Evolutionary conservation across 1,140 invertebrate species (phyloP).

Genomic region (Teleopsis dalmanni): DNA sequence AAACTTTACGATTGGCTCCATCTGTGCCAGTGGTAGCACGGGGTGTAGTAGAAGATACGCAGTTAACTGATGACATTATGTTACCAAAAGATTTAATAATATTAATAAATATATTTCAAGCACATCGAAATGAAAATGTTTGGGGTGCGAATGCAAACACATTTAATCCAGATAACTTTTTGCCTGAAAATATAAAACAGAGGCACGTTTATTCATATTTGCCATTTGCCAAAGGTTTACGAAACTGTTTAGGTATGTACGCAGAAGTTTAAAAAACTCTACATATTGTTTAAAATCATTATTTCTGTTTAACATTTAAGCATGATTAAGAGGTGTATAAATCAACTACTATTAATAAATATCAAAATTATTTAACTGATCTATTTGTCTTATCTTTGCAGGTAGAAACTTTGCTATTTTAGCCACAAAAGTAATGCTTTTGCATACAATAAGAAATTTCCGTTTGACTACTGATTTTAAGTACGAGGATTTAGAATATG

Average conservation of each 20-base stretch:
- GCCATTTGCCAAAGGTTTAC: conserved; percentile 51
- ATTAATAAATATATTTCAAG: conserved; percentile 6
- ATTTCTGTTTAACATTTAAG: no score
- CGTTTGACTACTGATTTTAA: no score
- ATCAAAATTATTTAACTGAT: no score
- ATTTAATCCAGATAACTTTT: conserved; percentile 56
- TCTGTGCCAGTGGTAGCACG: conserved; percentile 10
- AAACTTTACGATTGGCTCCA: conserved; percentile 13
- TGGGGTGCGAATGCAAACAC: conserved; percentile 49
- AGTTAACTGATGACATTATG: background rate
- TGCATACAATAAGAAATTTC: no score
- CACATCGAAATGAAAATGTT: conserved; percentile 24
- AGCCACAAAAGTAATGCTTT: no score
- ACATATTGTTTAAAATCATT: no score
- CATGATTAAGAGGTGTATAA: no score
- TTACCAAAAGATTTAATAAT: conserved; percentile 8
- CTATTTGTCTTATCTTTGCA: no score
- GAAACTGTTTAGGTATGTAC: conserved; percentile 50
- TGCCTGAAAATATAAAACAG: conserved; percentile 35
- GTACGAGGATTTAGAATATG: no score
- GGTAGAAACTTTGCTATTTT: no score
- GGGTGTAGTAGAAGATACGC: background rate
- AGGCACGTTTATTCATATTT: conserved; percentile 45
- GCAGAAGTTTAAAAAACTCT: no score
- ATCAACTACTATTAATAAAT: no score